phyloP scores from a whole-genome alignment of 1,140 invertebrate species.

The Cydia pomonella region DNA sequence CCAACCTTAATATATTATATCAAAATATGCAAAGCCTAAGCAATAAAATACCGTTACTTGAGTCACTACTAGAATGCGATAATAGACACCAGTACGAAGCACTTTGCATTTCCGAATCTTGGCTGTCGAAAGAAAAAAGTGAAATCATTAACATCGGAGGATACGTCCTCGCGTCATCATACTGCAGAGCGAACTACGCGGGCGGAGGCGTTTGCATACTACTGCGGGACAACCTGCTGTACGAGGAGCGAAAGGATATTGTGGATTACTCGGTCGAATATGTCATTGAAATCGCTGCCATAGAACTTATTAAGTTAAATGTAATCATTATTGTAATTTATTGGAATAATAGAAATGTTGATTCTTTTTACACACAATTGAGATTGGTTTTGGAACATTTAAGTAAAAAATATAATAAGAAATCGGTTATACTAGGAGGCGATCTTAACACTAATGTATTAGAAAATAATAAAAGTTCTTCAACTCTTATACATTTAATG shows the following conservation, averaged over 20 bases:
- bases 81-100: too few species aligned
- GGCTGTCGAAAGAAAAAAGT: neutral
- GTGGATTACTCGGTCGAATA: neutral
- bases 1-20: neutral
- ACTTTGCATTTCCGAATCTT: constrained; percentile 10
- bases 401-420: constrained; percentile 21
- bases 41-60: neutral
- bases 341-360: constrained; percentile 10
- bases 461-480: neutral
- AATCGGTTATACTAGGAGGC: neutral
- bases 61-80: too few species aligned
- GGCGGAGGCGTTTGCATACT: constrained; percentile 12
- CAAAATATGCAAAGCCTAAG: constrained; percentile 22
- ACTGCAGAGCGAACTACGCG: neutral
- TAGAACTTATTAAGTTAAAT: constrained; percentile 5
- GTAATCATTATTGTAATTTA: constrained; percentile 2
- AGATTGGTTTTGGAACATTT: neutral
- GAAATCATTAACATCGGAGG: neutral
- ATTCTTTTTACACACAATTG: neutral
- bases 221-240: neutral
- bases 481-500: constrained; percentile 14
- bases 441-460: constrained; percentile 24
- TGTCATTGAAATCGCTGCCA: constrained; percentile 5
- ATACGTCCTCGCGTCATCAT: constrained; percentile 7
- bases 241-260: neutral